Percentiles rank a stretch among this genome's conserved stretches.
Conservation (phyloP, 2,797 vertebrate genomes). For the Tachyglossus aculeatus region DNA sequence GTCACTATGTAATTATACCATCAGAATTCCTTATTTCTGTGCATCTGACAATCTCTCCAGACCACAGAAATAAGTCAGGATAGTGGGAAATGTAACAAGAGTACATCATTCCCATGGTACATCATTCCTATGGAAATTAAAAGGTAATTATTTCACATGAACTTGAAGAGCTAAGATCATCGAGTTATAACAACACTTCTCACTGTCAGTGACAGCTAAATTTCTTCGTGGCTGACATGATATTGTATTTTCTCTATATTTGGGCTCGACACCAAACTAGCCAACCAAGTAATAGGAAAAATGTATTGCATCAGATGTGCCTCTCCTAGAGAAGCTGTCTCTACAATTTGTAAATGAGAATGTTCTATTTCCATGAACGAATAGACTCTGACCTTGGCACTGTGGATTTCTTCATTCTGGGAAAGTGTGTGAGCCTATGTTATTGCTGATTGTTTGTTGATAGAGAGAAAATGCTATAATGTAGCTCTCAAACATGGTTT, state of each 20-base stretch:
- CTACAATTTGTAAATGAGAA: no score
- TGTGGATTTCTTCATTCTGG: no score
- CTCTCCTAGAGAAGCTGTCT: background rate
- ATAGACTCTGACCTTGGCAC: no score
- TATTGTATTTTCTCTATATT: no score
- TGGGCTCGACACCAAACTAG: no score
- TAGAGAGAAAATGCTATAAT: no score
- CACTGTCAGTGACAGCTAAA: background rate
- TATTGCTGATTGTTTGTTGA: no score
- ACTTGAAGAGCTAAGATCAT: background rate
- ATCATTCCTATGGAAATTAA: slow-evolving; percentile 18
- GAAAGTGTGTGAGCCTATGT: no score
- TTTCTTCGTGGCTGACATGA: background rate
- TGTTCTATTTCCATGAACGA: no score
- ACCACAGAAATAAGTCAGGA: background rate
- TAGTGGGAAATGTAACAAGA: background rate
- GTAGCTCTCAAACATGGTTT: no score
- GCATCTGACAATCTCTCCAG: background rate
- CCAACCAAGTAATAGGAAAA: background rate
- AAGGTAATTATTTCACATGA: background rate
- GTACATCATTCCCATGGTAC: background rate
- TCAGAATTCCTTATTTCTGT: background rate
- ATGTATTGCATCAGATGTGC: background rate
- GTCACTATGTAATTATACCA: background rate
- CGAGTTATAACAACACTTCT: background rate